Conservation (phyloP, 2,797 vertebrate species). For the Psittacula derbiana region DNA sequence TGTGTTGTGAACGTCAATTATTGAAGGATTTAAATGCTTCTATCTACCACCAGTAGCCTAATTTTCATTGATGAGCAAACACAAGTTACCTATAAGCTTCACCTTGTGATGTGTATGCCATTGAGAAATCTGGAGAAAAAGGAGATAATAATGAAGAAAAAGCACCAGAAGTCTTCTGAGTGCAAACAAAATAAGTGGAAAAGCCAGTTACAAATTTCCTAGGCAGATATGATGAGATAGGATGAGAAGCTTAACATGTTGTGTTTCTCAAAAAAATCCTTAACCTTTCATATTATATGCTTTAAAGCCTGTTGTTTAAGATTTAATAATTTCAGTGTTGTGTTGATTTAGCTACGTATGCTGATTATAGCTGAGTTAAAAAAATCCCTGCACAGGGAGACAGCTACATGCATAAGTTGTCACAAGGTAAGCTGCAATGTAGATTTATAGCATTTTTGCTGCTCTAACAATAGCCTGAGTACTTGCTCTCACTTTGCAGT, state of each 20-base stretch:
- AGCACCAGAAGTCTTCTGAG: background rate
- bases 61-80: background rate
- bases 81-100: background rate
- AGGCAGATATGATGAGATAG: background rate
- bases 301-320: background rate
- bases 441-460: slow-evolving; percentile 14
- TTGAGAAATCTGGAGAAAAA: background rate
- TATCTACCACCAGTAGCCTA: background rate
- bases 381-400: background rate
- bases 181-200: background rate
- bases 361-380: background rate
- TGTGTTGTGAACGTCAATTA: background rate
- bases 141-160: background rate
- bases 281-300: background rate
- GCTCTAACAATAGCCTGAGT: background rate
- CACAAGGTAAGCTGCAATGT: background rate
- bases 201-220: background rate
- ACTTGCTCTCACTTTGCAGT: background rate
- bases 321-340: background rate
- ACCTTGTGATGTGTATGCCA: background rate
- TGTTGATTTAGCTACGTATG: background rate
- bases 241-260: background rate
- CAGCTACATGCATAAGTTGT: background rate
- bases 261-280: background rate
- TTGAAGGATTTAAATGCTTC: background rate